Conservation (phyloP, 1,140 invertebrate species). For the Anadara kagoshimensis region DNA sequence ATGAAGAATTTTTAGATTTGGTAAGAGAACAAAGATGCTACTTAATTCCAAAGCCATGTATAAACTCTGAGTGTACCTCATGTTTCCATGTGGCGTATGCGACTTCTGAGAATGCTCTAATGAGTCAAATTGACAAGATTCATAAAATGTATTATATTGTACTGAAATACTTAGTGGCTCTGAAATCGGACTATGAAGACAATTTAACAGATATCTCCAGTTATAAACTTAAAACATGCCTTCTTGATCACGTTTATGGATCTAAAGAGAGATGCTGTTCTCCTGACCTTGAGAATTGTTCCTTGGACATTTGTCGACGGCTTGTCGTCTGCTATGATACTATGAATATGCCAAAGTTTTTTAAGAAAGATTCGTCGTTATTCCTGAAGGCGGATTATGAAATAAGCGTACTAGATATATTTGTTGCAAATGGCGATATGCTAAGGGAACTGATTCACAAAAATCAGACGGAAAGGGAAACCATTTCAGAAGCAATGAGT, state of each 20-base stretch:
- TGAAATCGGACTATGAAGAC: constrained; percentile 9
- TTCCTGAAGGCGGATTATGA: background rate
- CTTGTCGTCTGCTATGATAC: background rate
- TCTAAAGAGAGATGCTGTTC: background rate
- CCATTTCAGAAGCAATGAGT: background rate
- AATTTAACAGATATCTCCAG: background rate
- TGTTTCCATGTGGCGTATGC: constrained; percentile 5
- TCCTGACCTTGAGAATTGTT: background rate
- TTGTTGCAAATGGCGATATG: background rate
- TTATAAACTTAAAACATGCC: constrained; percentile 12
- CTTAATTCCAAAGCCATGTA: constrained; percentile 2
- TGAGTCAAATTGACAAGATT: background rate
- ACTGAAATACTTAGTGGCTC: background rate
- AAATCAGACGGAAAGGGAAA: background rate
- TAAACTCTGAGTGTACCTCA: background rate
- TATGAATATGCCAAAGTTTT: constrained; percentile 6
- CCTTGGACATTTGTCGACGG: constrained; percentile 1
- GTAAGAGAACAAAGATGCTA: constrained; percentile 3
- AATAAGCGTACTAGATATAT: background rate
- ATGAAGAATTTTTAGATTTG: background rate
- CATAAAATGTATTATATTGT: background rate
- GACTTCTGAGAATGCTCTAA: constrained; percentile 4
- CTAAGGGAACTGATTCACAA: background rate
- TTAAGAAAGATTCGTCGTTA: constrained; percentile 6
- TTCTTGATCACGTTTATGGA: background rate